These are phyloP conservation scores for Campopleginae sp. DNA, from an alignment of 2,888 invertebrate species.

Conservation along the genomic window DNA sequence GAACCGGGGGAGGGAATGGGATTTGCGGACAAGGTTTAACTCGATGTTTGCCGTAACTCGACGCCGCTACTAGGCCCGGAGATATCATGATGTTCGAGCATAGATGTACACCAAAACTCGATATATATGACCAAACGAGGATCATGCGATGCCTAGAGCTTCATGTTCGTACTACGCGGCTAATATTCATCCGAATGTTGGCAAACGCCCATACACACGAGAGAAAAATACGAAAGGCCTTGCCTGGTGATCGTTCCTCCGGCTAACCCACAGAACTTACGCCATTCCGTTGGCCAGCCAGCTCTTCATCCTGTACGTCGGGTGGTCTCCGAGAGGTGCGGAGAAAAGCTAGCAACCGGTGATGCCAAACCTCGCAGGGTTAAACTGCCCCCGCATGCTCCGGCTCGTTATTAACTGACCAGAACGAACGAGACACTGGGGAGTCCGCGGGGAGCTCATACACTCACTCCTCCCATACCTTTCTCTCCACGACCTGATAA, in stretches of 20 bases:
- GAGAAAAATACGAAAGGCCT: background rate
- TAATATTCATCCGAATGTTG: constrained; percentile 35
- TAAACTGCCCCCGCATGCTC: constrained; percentile 46
- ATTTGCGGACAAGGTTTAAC: constrained; percentile 74
- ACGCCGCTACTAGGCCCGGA: background rate
- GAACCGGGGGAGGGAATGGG: background rate
- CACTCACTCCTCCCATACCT: background rate
- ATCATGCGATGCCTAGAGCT: constrained; percentile 30
- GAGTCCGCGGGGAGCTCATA: constrained; percentile 68
- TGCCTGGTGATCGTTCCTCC: background rate
- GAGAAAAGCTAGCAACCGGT: constrained; percentile 27
- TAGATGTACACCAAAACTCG: constrained; percentile 53
- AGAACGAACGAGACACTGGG: constrained; percentile 83
- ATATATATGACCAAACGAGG: constrained; percentile 20
- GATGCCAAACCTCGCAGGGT: constrained; percentile 34
- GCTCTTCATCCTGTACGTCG: background rate
- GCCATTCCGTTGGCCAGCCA: constrained; percentile 20
- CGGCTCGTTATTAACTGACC: constrained; percentile 82
- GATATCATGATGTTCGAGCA: constrained; percentile 28
- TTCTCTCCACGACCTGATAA: background rate
- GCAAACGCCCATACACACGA: background rate
- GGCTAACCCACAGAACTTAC: background rate
- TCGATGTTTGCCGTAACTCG: constrained; percentile 78
- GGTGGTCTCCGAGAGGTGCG: background rate
- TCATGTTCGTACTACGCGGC: constrained; percentile 45